Evolutionary conservation across 2,888 invertebrate species (phyloP), one percentile per base, ranked within the genome.

Genomic region (Meteorus colon): DNA sequence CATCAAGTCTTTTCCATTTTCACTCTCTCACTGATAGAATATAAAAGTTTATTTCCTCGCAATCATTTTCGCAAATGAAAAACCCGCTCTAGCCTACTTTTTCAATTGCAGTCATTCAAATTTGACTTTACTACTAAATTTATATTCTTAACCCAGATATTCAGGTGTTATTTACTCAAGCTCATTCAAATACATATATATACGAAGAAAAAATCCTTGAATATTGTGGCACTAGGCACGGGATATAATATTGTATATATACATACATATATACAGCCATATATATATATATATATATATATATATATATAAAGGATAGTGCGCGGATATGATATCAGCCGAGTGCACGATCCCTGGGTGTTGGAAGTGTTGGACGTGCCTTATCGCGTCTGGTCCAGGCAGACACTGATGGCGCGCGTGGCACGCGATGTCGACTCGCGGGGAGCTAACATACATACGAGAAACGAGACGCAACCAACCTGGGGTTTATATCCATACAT

Each of bases 311-410:
- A 55, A 19, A 55, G 55, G 55, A 19, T 55, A 55, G 19, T 6
- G 55, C 19, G 27, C 66, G 85, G 86, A 84, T 84, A 85, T 84
- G 85, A 85, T 88, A 88, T 88, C 88, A 88, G 88, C 86, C 81
- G 83, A 79, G 84, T 86, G 84, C 87, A 87, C 86, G 84, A 86
- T 86, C 76, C 84, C 84, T 55, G 55, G 19, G 55, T 55, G 81
- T 79, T 86, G 86, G 83, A 87, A 88, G 88, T 86, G 88, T 88
- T 83, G 87, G 88, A 88, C 88, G 88, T 88, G 88, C 86, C 88
- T 88, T 88, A 88, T 88, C 88, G 88, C 87, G 84, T 84, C 83
- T 85, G 86, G 85, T 84, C 87, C 88, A 88, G 88, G 86, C 88
- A 86, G 83, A 84, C 85, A n/a, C 55, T 55, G 55, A 55, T 79